Evolutionary conservation across 2,113 vertebrate genomes (phyloP), one percentile per base, ranked within the genome.

Genomic region (Cyanistes caeruleus): DNA sequence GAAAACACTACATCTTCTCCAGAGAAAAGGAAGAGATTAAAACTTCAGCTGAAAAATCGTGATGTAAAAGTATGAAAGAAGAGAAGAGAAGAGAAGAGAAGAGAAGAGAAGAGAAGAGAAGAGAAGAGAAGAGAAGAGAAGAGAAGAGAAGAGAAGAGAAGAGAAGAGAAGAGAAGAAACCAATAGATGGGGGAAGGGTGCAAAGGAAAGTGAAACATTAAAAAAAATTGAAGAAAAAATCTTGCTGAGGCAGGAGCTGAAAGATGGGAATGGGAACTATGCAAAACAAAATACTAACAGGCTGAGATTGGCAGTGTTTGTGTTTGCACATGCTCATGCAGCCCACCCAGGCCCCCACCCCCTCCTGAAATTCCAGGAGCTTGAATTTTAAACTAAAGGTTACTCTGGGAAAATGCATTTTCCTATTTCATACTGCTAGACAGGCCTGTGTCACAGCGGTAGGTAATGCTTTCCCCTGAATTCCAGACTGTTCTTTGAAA

Each of bases 401-500:
- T 81, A 31, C 48, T 89, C 70, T 64, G 52, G 65, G 65, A 94
- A 93, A 95, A 92, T 25, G 27, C 27, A 16, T 88, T 88, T 92
- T 84, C 37, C n/a, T 75, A 18, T 87, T 78, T 55, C 73, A 63
- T 80, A 59, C 41, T 74, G 51, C 46, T 65, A 62, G 59, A 44
- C 84, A 87, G 84, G 76, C 68, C 72, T 89, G 64, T 78, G 74
- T 84, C 87, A 84, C 91, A 81, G 89, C 15, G 2, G 76, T 94
- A 67, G 72, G 90, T 79, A 86, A 70, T n/a, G 73, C 27, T 77
- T 77, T 74, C 78, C 31, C 33, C 31, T 72, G 60, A 68, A 87
- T 91, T 95, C 89, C 64, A 89, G 70, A 49, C 82, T 76, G 52
- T 68, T 93, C 73, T 92, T 93, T 84, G 59, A 95, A 93, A 83